Conservation (phyloP, 92 coral and sea anemone genomes). For the Zoanthus solanderi region DNA sequence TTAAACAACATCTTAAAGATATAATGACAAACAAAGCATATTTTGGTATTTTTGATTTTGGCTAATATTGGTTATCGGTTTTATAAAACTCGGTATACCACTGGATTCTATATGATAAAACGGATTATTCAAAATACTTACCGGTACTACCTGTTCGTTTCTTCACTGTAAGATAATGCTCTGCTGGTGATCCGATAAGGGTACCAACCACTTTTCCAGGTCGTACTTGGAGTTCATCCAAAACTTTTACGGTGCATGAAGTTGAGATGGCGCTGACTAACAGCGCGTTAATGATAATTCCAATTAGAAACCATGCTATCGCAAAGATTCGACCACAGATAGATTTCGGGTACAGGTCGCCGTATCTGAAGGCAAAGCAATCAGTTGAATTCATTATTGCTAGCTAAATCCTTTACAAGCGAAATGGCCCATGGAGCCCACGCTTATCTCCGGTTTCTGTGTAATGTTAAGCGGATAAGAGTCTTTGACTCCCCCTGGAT, state of each 20-base stretch:
- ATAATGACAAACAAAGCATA: too few relatives aligned
- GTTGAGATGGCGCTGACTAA: neutral
- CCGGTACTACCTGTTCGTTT: neutral
- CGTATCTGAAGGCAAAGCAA: neutral
- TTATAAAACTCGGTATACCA: too few relatives aligned
- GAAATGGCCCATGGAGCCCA: too few relatives aligned
- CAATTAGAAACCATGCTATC: slow-evolving; percentile 2
- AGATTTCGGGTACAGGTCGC: neutral
- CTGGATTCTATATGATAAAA: too few relatives aligned
- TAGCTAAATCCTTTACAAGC: too few relatives aligned
- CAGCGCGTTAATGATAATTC: neutral
- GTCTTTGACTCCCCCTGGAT: too few relatives aligned
- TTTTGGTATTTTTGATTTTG: too few relatives aligned
- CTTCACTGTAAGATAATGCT: neutral
- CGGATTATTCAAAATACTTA: neutral
- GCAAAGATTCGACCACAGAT: slow-evolving; percentile 9
- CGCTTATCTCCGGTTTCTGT: too few relatives aligned
- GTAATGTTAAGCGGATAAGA: too few relatives aligned
- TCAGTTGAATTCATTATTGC: too few relatives aligned
- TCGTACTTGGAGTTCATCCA: neutral
- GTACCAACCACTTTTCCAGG: neutral
- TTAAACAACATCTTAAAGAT: too few relatives aligned
- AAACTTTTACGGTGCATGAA: neutral
- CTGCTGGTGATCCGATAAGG: neutral
- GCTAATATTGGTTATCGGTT: too few relatives aligned